Evolutionary conservation across 2,797 vertebrate genomes (phyloP).

Genomic region (Sebastes reedi): DNA sequence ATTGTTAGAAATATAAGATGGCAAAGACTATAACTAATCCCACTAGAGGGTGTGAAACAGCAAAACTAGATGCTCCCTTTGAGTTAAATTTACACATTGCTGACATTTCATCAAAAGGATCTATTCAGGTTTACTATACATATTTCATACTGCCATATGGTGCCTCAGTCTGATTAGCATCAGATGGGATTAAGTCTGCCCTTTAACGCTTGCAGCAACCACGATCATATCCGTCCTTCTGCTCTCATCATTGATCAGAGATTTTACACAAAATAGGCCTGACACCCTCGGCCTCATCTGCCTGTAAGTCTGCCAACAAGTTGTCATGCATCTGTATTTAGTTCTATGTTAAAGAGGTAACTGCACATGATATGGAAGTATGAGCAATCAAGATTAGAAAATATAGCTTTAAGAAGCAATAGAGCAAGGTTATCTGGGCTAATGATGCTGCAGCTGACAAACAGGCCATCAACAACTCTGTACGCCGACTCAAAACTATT

Average conservation of each 20-base stretch:
- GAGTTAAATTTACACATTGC: background rate
- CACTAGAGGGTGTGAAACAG: background rate
- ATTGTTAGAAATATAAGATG: background rate
- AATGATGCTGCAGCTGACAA: conserved; percentile 32
- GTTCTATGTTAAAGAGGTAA: background rate
- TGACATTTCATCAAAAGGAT: conserved; percentile 33
- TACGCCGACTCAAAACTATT: conserved; percentile 29
- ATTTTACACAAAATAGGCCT: background rate
- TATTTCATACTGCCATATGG: conserved; percentile 59
- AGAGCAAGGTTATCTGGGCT: conserved; percentile 2
- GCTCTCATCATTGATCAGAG: background rate
- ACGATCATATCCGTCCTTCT: background rate
- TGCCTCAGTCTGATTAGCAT: conserved; percentile 21
- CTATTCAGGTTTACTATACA: conserved; percentile 23
- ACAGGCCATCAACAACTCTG: conserved; percentile 2
- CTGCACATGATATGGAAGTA: background rate
- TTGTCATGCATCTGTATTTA: background rate
- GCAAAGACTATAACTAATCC: background rate
- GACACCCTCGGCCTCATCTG: background rate
- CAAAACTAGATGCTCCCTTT: background rate
- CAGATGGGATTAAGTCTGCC: conserved; percentile 35
- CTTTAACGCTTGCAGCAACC: conserved; percentile 29
- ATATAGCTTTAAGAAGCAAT: background rate
- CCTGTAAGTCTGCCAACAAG: background rate
- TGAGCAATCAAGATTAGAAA: background rate